Conservation (phyloP, 2,888 invertebrate species). For the Leptopilina syphax region DNA sequence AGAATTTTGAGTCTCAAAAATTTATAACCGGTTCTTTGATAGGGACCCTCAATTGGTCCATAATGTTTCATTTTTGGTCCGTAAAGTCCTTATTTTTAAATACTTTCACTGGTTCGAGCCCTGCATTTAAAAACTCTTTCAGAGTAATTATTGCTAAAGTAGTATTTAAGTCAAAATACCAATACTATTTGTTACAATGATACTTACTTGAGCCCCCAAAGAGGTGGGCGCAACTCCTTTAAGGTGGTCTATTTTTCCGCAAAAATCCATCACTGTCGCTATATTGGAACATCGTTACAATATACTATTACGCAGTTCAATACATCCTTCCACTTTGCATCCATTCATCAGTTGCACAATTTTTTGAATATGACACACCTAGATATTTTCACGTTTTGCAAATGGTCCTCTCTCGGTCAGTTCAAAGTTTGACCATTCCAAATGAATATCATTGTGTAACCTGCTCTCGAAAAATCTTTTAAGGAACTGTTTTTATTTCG, state of each 20-base stretch:
- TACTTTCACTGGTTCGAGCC: too few relatives aligned
- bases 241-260: not conserved
- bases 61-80: too few relatives aligned
- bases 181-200: not conserved
- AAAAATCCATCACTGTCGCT: constrained; percentile 31
- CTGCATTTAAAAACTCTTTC: too few relatives aligned
- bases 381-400: not conserved
- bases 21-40: too few relatives aligned
- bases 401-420: constrained; percentile 23
- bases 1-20: too few relatives aligned
- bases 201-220: not conserved
- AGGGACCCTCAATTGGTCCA: too few relatives aligned
- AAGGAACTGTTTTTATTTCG: not conserved
- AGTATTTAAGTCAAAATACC: not conserved
- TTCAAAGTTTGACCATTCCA: constrained; percentile 24
- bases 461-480: not conserved
- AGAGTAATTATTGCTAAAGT: not conserved
- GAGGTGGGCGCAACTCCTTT: too few relatives aligned
- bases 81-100: too few relatives aligned
- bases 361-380: not conserved
- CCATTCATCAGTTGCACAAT: constrained; percentile 32
- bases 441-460: not conserved
- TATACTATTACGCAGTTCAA: constrained; percentile 2
- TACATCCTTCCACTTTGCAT: constrained; percentile 7
- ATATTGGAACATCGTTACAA: constrained; percentile 39